Evolutionary conservation across 2,888 invertebrate species (phyloP).

Genomic region (Agonopterix arenella): DNA sequence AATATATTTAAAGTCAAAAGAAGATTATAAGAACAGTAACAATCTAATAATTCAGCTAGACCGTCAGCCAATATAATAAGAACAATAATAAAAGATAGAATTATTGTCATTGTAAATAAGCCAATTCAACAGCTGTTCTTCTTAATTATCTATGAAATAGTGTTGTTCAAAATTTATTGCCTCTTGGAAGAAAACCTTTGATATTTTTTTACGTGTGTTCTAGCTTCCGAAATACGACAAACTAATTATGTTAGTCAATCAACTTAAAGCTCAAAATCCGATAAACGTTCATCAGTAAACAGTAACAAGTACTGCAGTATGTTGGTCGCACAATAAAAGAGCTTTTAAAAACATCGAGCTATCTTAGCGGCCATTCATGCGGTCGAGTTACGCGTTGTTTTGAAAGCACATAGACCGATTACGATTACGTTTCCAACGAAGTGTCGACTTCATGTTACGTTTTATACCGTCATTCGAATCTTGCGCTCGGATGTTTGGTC

Average conservation of each 20-base stretch:
- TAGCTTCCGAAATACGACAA: no score
- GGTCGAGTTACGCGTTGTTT: slow-evolving; percentile 71
- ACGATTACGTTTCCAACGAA: slow-evolving; percentile 71
- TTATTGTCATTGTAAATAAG: slow-evolving; percentile 2
- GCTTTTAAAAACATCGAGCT: slow-evolving; percentile 69
- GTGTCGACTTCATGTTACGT: slow-evolving; percentile 73
- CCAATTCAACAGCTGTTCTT: slow-evolving; percentile 9
- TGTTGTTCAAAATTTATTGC: slow-evolving; percentile 24
- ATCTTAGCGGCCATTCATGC: slow-evolving; percentile 55
- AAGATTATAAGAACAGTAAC: neutral
- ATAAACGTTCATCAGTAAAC: slow-evolving; percentile 1
- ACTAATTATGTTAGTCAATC: no score
- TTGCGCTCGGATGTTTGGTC: slow-evolving; percentile 75
- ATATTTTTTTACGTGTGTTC: no score
- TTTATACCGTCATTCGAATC: slow-evolving; percentile 75
- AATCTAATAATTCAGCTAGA: neutral
- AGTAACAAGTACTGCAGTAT: neutral
- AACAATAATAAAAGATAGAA: slow-evolving; percentile 1
- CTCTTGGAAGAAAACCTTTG: slow-evolving; percentile 3
- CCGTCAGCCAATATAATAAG: neutral
- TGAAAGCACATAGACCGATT: slow-evolving; percentile 69
- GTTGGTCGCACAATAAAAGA: slow-evolving; percentile 54
- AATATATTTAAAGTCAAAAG: neutral
- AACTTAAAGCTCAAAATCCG: no score
- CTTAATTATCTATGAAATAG: slow-evolving; percentile 14